These are phyloP conservation scores for Acleris literana DNA, from an alignment of 2,888 invertebrate genomes.

Conservation along the genomic window DNA sequence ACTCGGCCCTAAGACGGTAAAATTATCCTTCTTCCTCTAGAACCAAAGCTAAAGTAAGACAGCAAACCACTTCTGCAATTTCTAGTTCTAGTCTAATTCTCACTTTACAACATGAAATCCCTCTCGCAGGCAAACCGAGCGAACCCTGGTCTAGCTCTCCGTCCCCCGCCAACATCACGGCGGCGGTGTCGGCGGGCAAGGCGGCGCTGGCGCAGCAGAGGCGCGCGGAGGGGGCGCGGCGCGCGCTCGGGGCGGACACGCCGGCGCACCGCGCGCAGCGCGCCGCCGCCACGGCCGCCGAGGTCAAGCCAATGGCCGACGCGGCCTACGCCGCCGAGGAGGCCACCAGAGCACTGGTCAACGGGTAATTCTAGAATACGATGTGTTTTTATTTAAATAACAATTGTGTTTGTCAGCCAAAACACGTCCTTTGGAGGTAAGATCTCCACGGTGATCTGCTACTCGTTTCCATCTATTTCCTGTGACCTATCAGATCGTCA, in stretches of 20 bases:
- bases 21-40: too few species aligned
- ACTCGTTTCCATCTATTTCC: too few species aligned
- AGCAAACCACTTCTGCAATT: too few species aligned
- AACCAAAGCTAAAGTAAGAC: too few species aligned
- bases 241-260: constrained; percentile 77
- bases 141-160: constrained; percentile 57
- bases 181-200: constrained; percentile 82
- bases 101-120: background rate
- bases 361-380: constrained; percentile 61
- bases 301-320: constrained; percentile 85
- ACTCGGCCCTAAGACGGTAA: too few species aligned
- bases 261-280: constrained; percentile 89
- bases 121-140: constrained; percentile 50
- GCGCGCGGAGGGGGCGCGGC: constrained; percentile 76
- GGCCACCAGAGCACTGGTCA: constrained; percentile 85
- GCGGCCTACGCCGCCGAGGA: constrained; percentile 87
- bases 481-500: too few species aligned
- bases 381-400: constrained; percentile 30
- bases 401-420: background rate
- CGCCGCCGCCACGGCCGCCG: constrained; percentile 85
- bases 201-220: constrained; percentile 82
- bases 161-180: constrained; percentile 64
- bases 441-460: too few species aligned
- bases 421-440: too few species aligned
- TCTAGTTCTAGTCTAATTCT: too few species aligned